Conservation (phyloP, 1,140 invertebrate genomes). For the Drosophila tristis region DNA sequence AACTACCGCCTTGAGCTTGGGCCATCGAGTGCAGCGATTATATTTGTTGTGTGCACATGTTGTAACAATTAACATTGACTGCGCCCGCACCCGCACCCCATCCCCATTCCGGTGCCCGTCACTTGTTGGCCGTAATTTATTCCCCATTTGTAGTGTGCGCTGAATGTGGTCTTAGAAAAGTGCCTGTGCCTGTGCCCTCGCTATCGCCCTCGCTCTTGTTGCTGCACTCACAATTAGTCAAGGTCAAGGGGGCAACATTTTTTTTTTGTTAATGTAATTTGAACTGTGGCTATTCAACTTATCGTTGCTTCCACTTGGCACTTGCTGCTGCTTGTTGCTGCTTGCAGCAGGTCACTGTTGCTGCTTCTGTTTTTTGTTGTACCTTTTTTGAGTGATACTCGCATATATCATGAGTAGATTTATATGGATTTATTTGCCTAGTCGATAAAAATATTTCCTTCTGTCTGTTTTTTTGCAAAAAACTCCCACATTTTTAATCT, state of each 20-base stretch:
- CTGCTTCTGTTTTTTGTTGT: too few relatives aligned
- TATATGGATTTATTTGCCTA: not conserved
- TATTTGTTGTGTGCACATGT: conserved; percentile 33
- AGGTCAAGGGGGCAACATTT: conserved; percentile 58
- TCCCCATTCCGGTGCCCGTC: conserved; percentile 17
- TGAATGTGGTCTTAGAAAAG: conserved; percentile 17
- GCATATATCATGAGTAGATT: not conserved
- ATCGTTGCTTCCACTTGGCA: conserved; percentile 33
- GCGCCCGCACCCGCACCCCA: conserved; percentile 20
- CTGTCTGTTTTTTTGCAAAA: too few relatives aligned
- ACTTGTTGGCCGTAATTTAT: conserved; percentile 38
- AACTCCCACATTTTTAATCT: too few relatives aligned
- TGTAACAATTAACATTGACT: conserved; percentile 52
- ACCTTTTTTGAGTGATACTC: too few relatives aligned
- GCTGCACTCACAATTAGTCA: conserved; percentile 56
- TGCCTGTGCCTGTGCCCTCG: not conserved
- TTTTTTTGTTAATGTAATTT: conserved; percentile 73
- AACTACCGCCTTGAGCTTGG: conserved; percentile 10
- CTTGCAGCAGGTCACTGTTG: conserved; percentile 1
- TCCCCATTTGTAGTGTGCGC: conserved; percentile 21
- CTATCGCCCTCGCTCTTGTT: not conserved
- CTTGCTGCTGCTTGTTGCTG: conserved; percentile 45
- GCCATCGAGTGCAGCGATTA: conserved; percentile 40
- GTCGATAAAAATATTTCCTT: not conserved
- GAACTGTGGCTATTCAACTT: conserved; percentile 47